Conservation (phyloP, 2,113 vertebrate species). For the Dendrocopos noguchii region DNA sequence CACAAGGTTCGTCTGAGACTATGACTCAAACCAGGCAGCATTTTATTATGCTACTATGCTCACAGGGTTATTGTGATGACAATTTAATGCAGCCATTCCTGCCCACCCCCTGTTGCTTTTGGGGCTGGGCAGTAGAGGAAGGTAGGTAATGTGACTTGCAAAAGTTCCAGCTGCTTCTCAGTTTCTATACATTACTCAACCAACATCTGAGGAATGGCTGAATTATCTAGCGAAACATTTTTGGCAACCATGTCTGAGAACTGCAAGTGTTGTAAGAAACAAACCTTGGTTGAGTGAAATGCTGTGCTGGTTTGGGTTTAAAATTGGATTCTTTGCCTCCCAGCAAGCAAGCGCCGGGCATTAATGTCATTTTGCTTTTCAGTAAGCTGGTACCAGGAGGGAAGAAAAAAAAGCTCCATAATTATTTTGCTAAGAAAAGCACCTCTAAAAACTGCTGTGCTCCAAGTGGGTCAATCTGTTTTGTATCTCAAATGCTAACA, state of each 20-base stretch:
- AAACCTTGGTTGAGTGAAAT: conserved; percentile 76
- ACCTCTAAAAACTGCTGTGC: conserved; percentile 62
- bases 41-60: conserved; percentile 36
- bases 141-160: not conserved
- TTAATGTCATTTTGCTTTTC: not conserved
- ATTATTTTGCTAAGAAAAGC: conserved; percentile 70
- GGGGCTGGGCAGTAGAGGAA: not conserved
- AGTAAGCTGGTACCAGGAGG: conserved; percentile 49
- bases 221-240: conserved; percentile 76
- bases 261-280: conserved; percentile 81
- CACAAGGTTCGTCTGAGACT: conserved; percentile 71
- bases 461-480: conserved; percentile 57
- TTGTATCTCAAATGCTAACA: conserved; percentile 42
- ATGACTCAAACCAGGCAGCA: conserved; percentile 65
- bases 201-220: conserved; percentile 52
- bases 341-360: conserved; percentile 39
- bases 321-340: not conserved
- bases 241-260: conserved; percentile 83
- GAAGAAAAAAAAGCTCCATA: conserved; percentile 56
- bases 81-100: conserved; percentile 42
- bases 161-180: conserved; percentile 5
- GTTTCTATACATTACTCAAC: not conserved
- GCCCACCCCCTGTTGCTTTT: not conserved
- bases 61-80: conserved; percentile 39
- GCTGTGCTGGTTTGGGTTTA: conserved; percentile 19